These are phyloP conservation scores for Polietes domitor DNA, from an alignment of 2,888 invertebrate species.

Conservation along the genomic window DNA sequence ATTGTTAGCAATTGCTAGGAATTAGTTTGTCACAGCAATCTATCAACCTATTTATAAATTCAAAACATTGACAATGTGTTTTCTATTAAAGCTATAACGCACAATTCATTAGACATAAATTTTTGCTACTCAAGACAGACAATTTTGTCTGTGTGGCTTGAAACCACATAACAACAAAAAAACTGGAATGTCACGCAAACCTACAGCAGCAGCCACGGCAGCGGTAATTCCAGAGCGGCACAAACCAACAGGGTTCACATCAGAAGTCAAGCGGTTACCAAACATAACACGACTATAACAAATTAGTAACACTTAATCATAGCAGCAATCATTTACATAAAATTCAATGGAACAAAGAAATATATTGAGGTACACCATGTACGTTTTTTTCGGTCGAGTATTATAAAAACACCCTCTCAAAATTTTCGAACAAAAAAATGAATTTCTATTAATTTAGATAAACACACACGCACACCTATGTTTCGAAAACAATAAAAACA, in stretches of 20 bases:
- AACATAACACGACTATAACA: conserved; percentile 52
- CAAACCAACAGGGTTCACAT: neutral
- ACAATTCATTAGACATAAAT: conserved; percentile 30
- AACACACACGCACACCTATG: conserved; percentile 31
- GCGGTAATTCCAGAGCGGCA: neutral
- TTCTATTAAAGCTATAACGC: conserved; percentile 4
- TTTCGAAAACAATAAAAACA: conserved; percentile 48
- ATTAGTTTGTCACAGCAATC: neutral
- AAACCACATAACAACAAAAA: neutral
- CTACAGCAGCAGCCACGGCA: conserved; percentile 34
- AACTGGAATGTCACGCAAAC: conserved; percentile 8
- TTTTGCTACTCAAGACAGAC: neutral
- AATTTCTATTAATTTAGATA: conserved; percentile 48
- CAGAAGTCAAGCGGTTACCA: conserved; percentile 26
- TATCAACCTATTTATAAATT: conserved; percentile 23
- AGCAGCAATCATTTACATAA: conserved; percentile 61
- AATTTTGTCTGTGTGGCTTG: neutral
- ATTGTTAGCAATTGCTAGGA: neutral
- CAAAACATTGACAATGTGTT: conserved; percentile 40
- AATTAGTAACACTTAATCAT: conserved; percentile 65
- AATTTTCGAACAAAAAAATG: neutral
- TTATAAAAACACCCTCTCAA: conserved; percentile 48
- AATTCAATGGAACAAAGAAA: conserved; percentile 48
- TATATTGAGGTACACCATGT: conserved; percentile 7
- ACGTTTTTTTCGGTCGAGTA: neutral